Evolutionary conservation across 2,888 invertebrate species (phyloP).

Genomic region (Drosophila neotestacea): DNA sequence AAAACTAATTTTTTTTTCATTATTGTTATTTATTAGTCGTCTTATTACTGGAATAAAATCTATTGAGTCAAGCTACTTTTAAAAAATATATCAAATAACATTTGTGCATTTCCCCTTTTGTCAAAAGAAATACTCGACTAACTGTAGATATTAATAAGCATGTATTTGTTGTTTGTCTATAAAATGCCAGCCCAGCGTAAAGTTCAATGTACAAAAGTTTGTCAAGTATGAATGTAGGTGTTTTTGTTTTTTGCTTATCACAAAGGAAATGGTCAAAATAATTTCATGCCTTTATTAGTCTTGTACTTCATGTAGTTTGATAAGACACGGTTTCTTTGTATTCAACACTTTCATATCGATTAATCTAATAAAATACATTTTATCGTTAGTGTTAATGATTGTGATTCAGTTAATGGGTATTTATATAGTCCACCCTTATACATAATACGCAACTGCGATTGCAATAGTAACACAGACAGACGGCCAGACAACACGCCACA

Average conservation of each 20-base stretch:
- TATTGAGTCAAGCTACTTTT: no score
- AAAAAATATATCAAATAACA: no score
- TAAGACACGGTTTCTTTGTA: conserved; percentile 28
- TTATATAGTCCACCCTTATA: background rate
- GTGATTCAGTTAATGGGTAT: conserved; percentile 10
- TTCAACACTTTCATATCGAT: conserved; percentile 7
- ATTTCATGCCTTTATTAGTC: conserved; percentile 7
- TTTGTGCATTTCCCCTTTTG: no score
- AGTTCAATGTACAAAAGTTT: conserved; percentile 69
- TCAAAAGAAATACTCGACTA: no score
- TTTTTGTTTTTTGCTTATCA: conserved; percentile 36
- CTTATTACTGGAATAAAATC: no score
- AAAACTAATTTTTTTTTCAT: no score
- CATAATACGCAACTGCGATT: conserved; percentile 4
- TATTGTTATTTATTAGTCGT: no score
- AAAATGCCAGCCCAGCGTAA: conserved; percentile 28
- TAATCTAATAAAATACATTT: background rate
- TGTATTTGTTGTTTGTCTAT: conserved; percentile 17
- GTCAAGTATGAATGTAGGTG: conserved; percentile 10
- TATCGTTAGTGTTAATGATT: background rate
- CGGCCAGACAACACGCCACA: conserved; percentile 65
- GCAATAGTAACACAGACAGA: conserved; percentile 6
- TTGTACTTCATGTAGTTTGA: conserved; percentile 25
- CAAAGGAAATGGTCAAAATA: conserved; percentile 37
- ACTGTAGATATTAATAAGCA: conserved; percentile 4